Conservation (phyloP, 2,797 vertebrate species). For the Neostethus bicornis region DNA sequence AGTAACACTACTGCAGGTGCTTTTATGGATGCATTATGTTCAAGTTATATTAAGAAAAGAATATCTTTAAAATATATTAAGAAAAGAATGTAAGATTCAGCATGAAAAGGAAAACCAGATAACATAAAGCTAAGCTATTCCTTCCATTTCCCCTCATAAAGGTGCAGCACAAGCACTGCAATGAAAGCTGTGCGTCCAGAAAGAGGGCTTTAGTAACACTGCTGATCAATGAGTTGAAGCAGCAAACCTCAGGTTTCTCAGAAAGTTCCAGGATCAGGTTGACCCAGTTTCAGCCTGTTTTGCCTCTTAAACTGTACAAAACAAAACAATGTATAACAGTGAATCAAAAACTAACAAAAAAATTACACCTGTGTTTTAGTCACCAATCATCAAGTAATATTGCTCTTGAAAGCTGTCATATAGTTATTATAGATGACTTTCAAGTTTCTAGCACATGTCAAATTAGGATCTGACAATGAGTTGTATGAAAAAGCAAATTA, state of each 20-base stretch:
- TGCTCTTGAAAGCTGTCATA: no score
- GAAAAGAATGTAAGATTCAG: slow-evolving; percentile 5
- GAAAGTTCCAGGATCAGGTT: neutral
- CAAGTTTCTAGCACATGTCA: no score
- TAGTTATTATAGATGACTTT: no score
- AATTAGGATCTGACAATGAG: no score
- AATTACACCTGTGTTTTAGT: no score
- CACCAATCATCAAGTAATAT: no score
- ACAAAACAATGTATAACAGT: no score
- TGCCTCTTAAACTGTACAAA: neutral
- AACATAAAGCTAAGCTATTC: slow-evolving; percentile 8
- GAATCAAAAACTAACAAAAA: no score
- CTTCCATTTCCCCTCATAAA: slow-evolving; percentile 7
- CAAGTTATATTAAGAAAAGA: slow-evolving; percentile 5
- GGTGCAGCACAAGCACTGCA: slow-evolving; percentile 23
- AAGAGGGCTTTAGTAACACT: slow-evolving; percentile 14
- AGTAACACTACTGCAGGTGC: slow-evolving; percentile 24
- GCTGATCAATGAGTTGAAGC: neutral
- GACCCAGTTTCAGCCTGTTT: neutral
- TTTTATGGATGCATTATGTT: neutral
- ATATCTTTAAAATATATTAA: slow-evolving; percentile 6
- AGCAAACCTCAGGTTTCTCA: slow-evolving; percentile 11
- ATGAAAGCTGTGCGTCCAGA: slow-evolving; percentile 4
- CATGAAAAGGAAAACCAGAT: neutral
- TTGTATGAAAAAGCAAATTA: no score